A percentile compares a stretch with the other conserved stretches of the same genome.
These are phyloP conservation scores for Trichechus manatus DNA, from an alignment of 2,113 vertebrate species.

Conservation along the genomic window DNA sequence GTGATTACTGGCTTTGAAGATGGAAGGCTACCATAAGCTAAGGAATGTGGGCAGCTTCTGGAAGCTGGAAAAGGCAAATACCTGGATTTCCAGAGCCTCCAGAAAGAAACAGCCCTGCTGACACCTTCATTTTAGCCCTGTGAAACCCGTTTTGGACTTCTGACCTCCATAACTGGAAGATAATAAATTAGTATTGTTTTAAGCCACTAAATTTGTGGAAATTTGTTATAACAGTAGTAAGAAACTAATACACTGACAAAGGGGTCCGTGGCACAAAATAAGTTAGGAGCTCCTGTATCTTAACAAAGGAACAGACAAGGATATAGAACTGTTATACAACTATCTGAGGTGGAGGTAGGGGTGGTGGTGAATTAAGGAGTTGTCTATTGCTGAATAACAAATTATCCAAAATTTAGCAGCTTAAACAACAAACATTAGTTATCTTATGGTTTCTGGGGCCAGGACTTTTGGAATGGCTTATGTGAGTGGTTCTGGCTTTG, in stretches of 20 bases:
- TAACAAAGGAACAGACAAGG: not conserved
- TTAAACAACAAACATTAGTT: not conserved
- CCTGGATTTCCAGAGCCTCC: not conserved
- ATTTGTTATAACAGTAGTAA: not conserved
- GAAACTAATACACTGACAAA: not conserved
- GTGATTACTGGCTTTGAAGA: not conserved
- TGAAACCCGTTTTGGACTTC: not conserved
- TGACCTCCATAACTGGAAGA: not conserved
- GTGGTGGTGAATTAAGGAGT: not conserved
- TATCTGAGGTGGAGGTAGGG: not conserved
- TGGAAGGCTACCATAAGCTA: no score
- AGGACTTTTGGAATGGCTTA: not conserved
- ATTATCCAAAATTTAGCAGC: not conserved
- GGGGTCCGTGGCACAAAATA: not conserved
- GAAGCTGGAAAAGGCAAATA: not conserved
- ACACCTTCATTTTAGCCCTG: not conserved
- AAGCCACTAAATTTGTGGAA: not conserved
- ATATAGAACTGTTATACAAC: not conserved
- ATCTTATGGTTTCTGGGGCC: not conserved
- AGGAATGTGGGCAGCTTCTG: not conserved
- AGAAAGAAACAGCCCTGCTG: not conserved
- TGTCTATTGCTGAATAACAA: not conserved
- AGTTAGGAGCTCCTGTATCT: not conserved
- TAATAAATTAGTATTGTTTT: not conserved
- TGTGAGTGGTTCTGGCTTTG: not conserved